Evolutionary conservation across 2,797 vertebrate species (phyloP), one percentile per base, ranked within the genome.

Genomic region (Dryobates pubescens): DNA sequence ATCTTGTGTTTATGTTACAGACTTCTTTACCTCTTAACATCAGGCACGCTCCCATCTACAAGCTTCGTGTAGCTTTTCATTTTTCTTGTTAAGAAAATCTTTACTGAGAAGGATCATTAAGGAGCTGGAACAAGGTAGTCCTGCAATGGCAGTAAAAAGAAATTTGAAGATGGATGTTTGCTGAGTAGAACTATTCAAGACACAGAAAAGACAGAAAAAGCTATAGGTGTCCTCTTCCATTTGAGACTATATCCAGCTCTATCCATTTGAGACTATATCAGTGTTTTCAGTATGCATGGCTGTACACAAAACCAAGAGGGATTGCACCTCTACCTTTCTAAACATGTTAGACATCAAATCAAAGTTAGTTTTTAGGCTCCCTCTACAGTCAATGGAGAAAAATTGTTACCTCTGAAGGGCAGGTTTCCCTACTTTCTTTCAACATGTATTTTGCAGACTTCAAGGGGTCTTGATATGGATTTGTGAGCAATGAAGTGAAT

Each of bases 291-390:
- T 2, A 11, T 58, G 24, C 18, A 10, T 5, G 49, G 23, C 34
- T 70, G 32, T 16, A 26, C 51, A 23, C 24, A 59, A 12, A 29
- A 68, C 56, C 32, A 64, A 20, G 13, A 77, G n/a, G 29, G 13
- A 75, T 18, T 63, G 49, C 27, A 76, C 13, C 49, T 91, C 49
- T 9, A 38, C 70, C 23, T 82, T 53, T 17, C 47, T 41, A 7
- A 20, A 18, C 17, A 11, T 26, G 53, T 74, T 45, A 78, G 51
- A 8, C 56, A 67, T 27, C 15, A 36, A 54, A 47, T 20, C 63
- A 92, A 95, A 90, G 36, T 56, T 47, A 93, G 92, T 91, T 95
- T 78, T 85, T 94, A 86, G 77, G 93, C 95, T 95, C 93, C 94
- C 93, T 89, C 94, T 96, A 92, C 85, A 96, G 94, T 89, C 67